Conservation (phyloP, 1,140 invertebrate genomes). For the Tetranychus urticae region DNA sequence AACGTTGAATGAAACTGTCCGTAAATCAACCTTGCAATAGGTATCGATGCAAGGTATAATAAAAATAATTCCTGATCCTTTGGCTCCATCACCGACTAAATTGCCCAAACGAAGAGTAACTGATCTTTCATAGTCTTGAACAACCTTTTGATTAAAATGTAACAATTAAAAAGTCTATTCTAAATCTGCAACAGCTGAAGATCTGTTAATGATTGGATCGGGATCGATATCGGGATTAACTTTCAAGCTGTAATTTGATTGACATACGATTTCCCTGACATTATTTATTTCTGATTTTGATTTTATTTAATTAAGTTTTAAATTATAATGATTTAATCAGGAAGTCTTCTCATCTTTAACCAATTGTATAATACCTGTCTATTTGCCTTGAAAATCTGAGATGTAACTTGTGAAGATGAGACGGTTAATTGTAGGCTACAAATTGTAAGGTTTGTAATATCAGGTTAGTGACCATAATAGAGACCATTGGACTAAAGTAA, state of each 20-base stretch:
- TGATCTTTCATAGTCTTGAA: conserved; percentile 18
- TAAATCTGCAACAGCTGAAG: no score
- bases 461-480: no score
- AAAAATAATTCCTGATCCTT: conserved; percentile 24
- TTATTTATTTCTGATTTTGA: no score
- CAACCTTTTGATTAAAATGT: conserved; percentile 7
- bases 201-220: no score
- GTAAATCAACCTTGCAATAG: conserved; percentile 28
- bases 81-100: conserved; percentile 12
- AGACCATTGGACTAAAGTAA: no score
- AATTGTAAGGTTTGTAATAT: neutral
- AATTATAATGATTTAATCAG: neutral
- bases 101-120: conserved; percentile 16
- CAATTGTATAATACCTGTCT: no score
- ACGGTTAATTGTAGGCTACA: neutral
- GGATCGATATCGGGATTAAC: no score
- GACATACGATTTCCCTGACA: no score
- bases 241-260: no score
- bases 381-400: no score
- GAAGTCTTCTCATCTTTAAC: neutral
- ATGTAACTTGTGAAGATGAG: neutral
- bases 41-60: conserved; percentile 30
- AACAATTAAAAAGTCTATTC: neutral
- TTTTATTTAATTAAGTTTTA: no score
- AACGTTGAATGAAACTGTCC: conserved; percentile 32